Evolutionary conservation across 1,140 invertebrate species (phyloP), one percentile per base, ranked within the genome.

Genomic region (Anoplophora glabripennis): DNA sequence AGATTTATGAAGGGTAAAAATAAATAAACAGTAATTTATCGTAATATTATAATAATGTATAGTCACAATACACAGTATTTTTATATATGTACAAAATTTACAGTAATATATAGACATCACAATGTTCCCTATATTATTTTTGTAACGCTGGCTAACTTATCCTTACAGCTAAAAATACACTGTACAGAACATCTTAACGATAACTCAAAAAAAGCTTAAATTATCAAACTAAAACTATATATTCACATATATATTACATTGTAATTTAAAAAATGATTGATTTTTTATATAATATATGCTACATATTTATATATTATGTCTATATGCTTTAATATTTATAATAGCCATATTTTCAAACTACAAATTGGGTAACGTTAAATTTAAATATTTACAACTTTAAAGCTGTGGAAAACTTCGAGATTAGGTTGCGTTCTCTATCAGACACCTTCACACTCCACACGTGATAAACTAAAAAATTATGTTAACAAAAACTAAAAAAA

Each of bases 21-120:
- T 18, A 54, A 52, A 52, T 18, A 48, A 36, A 28, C 21, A 28
- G 21, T 21, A 37, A 54, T 65, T 70, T 73, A 70, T 74, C 69
- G 71, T 76, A 76, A 76, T 76, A 76, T 72, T 76, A 75, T 76
- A 74, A 76, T 75, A 74, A 73, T 74, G 71, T 75, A 72, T 75
- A 73, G 70, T 76, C 73, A 76, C 74, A 76, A 75, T 76, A 76
- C 73, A 76, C 73, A 76, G 70, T 76, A 74, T 74, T 72, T 70
- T 72, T 69, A 61, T 67, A 70, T 76, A 76, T 76, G 73, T 76
- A 76, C 74, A 76, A 76, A 76, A 76, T 76, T 75, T 76, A 76
- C 74, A 76, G 66, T 74, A 73, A 73, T 74, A 72, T 76, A 75
- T 74, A 75, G 73, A 76, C 74, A 76, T 76, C 74, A 76, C 74